A percentile compares a stretch with the other conserved stretches of the same genome.
Conservation (phyloP, 2,797 vertebrate species). For the Peromyscus melanophrys region DNA sequence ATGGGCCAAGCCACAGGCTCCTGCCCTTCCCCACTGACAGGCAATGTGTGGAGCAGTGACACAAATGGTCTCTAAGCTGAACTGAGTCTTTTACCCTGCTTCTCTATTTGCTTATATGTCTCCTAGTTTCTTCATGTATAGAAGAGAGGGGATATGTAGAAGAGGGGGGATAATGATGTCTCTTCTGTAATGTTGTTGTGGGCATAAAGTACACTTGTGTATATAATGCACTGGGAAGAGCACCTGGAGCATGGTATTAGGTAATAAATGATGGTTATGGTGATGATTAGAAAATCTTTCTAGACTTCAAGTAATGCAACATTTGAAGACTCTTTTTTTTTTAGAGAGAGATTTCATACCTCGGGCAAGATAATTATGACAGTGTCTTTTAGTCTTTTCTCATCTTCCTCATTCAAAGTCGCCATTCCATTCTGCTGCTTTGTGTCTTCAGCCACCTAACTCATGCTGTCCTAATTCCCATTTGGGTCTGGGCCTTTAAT, state of each 20-base stretch:
- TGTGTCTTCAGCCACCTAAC: slow-evolving; percentile 14
- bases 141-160: neutral
- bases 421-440: neutral
- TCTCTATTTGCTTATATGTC: neutral
- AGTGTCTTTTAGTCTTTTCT: slow-evolving; percentile 2
- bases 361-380: neutral
- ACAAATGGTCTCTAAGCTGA: neutral
- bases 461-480: neutral
- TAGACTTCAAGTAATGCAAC: neutral
- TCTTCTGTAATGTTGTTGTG: neutral
- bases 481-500: slow-evolving; percentile 33
- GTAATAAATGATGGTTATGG: slow-evolving; percentile 28
- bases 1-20: neutral
- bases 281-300: slow-evolving; percentile 29
- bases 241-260: neutral
- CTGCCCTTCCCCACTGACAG: neutral
- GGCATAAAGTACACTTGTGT: neutral
- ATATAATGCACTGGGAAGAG: neutral
- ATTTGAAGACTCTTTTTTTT: slow-evolving; percentile 8
- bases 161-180: neutral
- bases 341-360: slow-evolving; percentile 34
- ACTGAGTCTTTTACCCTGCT: neutral
- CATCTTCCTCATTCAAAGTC: neutral
- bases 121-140: slow-evolving; percentile 5
- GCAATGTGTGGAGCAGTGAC: neutral